phyloP scores from a whole-genome alignment of 2,888 invertebrate genomes.

The Amphiduros pacificus region DNA sequence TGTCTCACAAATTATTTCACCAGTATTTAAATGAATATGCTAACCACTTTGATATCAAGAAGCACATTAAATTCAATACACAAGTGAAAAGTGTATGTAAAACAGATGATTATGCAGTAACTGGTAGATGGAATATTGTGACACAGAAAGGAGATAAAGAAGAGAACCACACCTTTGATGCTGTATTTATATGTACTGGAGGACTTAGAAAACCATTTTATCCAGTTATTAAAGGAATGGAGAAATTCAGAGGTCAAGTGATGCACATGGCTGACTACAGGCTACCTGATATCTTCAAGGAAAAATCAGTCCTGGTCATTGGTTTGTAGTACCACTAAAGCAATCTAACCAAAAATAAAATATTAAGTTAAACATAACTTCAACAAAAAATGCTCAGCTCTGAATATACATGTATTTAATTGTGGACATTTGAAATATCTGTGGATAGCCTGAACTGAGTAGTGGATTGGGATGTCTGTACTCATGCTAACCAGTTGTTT shows the following conservation, averaged over 20 bases:
- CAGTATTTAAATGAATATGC: slow-evolving; percentile 27
- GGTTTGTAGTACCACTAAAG: no score
- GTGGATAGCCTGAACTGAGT: no score
- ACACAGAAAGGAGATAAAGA: no score
- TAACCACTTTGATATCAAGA: slow-evolving; percentile 43
- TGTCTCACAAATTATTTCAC: slow-evolving; percentile 54
- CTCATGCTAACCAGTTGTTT: no score
- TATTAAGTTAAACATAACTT: no score
- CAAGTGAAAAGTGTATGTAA: slow-evolving; percentile 35
- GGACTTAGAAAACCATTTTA: slow-evolving; percentile 34
- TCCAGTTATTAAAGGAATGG: slow-evolving; percentile 39
- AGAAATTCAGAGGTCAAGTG: slow-evolving; percentile 43
- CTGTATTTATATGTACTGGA: slow-evolving; percentile 50
- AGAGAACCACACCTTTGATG: slow-evolving; percentile 41
- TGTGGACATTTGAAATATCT: no score
- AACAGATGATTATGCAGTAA: slow-evolving; percentile 38
- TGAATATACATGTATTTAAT: no score
- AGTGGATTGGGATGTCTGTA: no score
- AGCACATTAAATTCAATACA: slow-evolving; percentile 45
- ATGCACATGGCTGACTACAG: slow-evolving; percentile 48
- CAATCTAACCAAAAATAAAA: no score
- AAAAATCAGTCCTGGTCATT: no score
- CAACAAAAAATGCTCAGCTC: no score
- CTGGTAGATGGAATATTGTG: slow-evolving; percentile 49
- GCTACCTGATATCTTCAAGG: no score